Evolutionary conservation across 2,888 invertebrate genomes (phyloP).

Genomic region (Idaea biselata): DNA sequence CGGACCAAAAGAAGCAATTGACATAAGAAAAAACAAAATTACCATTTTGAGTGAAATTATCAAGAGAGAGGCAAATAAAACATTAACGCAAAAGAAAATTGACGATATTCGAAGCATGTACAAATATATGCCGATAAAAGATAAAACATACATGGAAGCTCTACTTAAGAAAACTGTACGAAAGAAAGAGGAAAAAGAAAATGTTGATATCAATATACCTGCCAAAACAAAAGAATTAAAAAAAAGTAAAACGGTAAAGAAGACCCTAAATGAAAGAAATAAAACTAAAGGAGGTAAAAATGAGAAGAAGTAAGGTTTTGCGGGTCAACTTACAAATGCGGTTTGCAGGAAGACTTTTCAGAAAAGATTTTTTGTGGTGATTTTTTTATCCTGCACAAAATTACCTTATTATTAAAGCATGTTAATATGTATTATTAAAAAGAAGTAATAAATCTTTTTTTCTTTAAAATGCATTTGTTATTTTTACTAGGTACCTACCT

Average conservation of each 20-base stretch:
- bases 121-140: constrained; percentile 17
- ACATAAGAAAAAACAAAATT: constrained; percentile 14
- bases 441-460: too few species aligned
- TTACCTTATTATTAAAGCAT: too few species aligned
- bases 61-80: constrained; percentile 13
- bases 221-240: constrained; percentile 8
- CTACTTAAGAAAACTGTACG: constrained; percentile 11
- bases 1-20: constrained; percentile 11
- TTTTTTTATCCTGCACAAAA: too few species aligned
- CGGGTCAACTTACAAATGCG: too few species aligned
- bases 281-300: constrained; percentile 10
- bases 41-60: constrained; percentile 14
- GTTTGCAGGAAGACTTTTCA: too few species aligned
- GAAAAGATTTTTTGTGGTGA: too few species aligned
- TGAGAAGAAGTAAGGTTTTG: too few species aligned
- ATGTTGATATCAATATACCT: constrained; percentile 7
- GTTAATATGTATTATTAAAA: too few species aligned
- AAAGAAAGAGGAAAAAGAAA: constrained; percentile 11
- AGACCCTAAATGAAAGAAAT: constrained; percentile 7
- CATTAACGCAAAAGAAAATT: constrained; percentile 16
- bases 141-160: constrained; percentile 9
- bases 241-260: constrained; percentile 11
- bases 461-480: too few species aligned
- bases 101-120: constrained; percentile 15
- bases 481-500: too few species aligned